Base-by-base conservation (phyloP, 2,113 vertebrate genomes). In the Amblyopsis rosae region DNA sequence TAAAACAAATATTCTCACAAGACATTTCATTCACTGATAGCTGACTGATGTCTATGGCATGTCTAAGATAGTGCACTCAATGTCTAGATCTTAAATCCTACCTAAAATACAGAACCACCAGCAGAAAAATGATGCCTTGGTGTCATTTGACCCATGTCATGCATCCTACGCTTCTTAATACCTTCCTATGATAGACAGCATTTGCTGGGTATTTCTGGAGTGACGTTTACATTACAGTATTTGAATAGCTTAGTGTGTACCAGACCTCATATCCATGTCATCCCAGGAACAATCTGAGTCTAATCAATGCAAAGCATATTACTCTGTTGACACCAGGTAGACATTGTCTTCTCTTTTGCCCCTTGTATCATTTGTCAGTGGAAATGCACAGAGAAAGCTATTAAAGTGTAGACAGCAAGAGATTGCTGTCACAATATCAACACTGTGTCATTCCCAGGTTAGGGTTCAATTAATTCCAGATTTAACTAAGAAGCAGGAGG, bases 281-380 rank as follows among this genome's bases (percentile, higher is more conserved):
- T 77, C 61, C 45, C 53, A 12, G 45, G 32, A 57, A 17, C 6
- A 54, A 33, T 9, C 47, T 45, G 57, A 56, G 12, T 54, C 11
- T 26, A 16, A 67, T 62, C 1, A 63, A 17, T 13, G 16, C 54
- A 66, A 56, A 45, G 26, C 6, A 26, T 50, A 3, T 41, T 1
- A 45, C 56, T 59, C 15, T 41, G 6, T 45, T 60, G 59, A 46
- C 53, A 19, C 7, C 17, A 7, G 12, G 6, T 10, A 59, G 10
- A 41, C 35, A 35, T 13, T 49, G 2, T 64, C 11, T 12, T 9
- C 41, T 47, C n/a, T 41, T 19, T 19, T 1, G n/a, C 3, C 16
- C 61, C 32, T 72, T 6, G 53, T 59, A 70, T 80, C 57, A 64
- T 13, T 58, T 32, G 8, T 58, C 56, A 32, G 56, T 58, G 12